A percentile compares a stretch with the other conserved stretches of the same genome.
These are phyloP conservation scores for Nematolebias whitei DNA, from an alignment of 2,113 vertebrate genomes.

Conservation along the genomic window DNA sequence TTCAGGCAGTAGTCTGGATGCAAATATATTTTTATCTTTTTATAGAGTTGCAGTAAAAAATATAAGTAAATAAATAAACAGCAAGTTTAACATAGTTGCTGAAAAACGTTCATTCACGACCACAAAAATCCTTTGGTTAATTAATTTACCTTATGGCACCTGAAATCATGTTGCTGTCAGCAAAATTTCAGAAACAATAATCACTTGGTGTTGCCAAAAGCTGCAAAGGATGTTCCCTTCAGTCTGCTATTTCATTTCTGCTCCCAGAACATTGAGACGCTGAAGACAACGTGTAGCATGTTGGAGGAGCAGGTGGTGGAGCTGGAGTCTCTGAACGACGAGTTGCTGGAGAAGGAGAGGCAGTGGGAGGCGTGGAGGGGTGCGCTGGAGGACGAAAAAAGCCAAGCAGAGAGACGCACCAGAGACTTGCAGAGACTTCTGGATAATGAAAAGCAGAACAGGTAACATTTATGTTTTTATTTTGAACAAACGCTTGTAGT, in stretches of 20 bases:
- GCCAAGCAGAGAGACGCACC: slow-evolving; percentile 92
- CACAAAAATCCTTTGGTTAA: neutral
- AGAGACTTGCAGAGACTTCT: slow-evolving; percentile 93
- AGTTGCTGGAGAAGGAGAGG: slow-evolving; percentile 94
- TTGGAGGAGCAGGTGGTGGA: slow-evolving; percentile 99
- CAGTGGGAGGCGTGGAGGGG: slow-evolving; percentile 97
- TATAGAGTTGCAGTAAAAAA: neutral
- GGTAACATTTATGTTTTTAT: slow-evolving; percentile 70
- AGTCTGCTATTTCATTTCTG: slow-evolving; percentile 24
- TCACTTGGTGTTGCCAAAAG: slow-evolving; percentile 12
- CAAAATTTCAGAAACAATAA: slow-evolving; percentile 14
- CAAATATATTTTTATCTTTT: neutral
- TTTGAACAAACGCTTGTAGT: neutral
- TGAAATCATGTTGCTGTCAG: neutral
- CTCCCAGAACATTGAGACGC: slow-evolving; percentile 95
- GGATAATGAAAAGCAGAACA: slow-evolving; percentile 97
- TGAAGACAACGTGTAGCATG: slow-evolving; percentile 99
- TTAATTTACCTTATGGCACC: neutral
- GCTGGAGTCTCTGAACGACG: slow-evolving; percentile 95
- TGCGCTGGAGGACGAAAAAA: slow-evolving; percentile 95
- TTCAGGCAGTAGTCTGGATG: neutral
- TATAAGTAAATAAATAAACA: no score
- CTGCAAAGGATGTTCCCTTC: slow-evolving; percentile 28
- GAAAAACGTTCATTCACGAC: neutral
- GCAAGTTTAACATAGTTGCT: neutral